phyloP scores from a whole-genome alignment of 2,888 invertebrate species.

The Lamellibrachia columna region DNA sequence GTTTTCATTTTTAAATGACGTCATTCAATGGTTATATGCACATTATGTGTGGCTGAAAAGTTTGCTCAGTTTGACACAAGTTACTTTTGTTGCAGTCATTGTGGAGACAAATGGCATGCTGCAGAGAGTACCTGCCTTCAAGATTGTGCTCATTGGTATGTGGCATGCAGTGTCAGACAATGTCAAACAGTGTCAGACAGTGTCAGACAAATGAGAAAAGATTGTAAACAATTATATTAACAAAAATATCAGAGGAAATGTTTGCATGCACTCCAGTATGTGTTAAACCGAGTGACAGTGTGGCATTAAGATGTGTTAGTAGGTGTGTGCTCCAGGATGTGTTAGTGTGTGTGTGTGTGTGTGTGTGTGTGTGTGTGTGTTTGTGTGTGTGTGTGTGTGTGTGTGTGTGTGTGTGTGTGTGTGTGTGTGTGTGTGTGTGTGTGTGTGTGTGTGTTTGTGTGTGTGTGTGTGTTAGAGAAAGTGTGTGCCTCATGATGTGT shows the following conservation, averaged over 20 bases:
- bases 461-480: not conserved
- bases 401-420: not conserved
- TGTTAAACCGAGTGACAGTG: too few species aligned
- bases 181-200: not conserved
- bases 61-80: not conserved
- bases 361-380: not conserved
- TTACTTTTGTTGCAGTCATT: not conserved
- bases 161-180: too few species aligned
- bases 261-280: too few species aligned
- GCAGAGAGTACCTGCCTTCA: not conserved
- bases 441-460: not conserved
- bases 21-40: too few species aligned
- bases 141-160: not conserved
- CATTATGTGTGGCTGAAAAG: not conserved
- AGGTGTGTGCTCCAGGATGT: conserved; percentile 6
- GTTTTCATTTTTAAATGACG: too few species aligned
- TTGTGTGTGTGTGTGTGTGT: not conserved
- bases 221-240: too few species aligned
- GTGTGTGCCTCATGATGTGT: not conserved
- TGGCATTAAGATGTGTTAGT: not conserved
- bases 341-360: conserved; percentile 13
- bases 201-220: not conserved
- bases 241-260: too few species aligned
- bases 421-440: not conserved
- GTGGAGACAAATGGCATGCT: not conserved